Conservation (phyloP, 64 coral and sea anemone species). For the Anthopleura sola region DNA sequence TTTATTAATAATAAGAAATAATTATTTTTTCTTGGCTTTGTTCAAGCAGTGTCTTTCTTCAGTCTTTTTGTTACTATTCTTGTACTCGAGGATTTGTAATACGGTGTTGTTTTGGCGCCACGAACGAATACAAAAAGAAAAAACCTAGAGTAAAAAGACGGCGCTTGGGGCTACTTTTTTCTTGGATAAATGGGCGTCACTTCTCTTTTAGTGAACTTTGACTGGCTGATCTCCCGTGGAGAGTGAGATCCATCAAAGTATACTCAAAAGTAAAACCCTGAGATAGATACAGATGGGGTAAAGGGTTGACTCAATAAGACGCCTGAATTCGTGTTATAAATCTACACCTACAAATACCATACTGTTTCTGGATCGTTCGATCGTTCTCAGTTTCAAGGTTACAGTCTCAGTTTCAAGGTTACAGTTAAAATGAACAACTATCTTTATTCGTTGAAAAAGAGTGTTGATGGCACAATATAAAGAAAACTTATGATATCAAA, state of each 20-base stretch:
- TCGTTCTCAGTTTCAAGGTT: too few species aligned
- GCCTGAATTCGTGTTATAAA: background rate
- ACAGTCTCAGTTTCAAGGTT: too few species aligned
- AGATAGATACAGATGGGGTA: slow-evolving; percentile 15
- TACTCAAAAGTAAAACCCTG: slow-evolving; percentile 5
- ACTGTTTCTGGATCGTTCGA: background rate
- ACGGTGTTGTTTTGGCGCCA: background rate
- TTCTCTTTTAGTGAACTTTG: background rate
- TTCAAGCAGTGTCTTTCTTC: background rate
- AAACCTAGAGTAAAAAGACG: background rate
- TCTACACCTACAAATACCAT: background rate
- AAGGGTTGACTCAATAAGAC: background rate
- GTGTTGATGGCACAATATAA: too few species aligned
- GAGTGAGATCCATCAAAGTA: background rate
- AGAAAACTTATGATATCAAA: background rate
- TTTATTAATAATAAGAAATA: background rate
- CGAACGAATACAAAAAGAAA: background rate
- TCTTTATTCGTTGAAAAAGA: too few species aligned
- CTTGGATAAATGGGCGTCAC: background rate
- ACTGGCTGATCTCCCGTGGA: background rate
- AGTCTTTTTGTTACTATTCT: background rate
- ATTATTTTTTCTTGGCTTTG: background rate
- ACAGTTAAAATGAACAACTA: too few species aligned
- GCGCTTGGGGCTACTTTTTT: background rate
- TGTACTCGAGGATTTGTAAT: background rate